Evolutionary conservation across 2,113 vertebrate genomes (phyloP).

Genomic region (Malaclemys terrapin): DNA sequence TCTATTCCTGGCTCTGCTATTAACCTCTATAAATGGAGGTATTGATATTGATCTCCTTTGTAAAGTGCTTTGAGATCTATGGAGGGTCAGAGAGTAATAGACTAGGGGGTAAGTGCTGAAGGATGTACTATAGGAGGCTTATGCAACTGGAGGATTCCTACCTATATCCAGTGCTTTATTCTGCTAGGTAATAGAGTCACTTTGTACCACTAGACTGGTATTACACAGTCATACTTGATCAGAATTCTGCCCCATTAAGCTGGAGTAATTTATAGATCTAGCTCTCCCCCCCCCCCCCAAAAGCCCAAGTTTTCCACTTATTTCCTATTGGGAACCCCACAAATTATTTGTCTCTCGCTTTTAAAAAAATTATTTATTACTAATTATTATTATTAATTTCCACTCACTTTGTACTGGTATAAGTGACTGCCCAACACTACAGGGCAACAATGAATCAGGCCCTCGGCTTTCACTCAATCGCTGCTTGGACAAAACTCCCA

Average conservation of each 20-base stretch:
- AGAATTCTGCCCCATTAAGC: not conserved
- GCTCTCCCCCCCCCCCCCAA: not conserved
- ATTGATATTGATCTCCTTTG: not conserved
- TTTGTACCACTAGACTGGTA: not conserved
- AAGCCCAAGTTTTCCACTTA: not conserved
- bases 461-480: not conserved
- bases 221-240: not conserved
- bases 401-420: rapidly evolving
- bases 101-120: not conserved
- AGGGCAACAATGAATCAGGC: not conserved
- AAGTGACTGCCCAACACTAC: not conserved
- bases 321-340: not conserved
- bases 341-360: rapidly evolving
- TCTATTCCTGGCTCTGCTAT: not conserved
- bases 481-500: rapidly evolving
- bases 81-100: not conserved
- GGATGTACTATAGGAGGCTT: not conserved
- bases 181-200: not conserved
- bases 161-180: not conserved
- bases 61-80: not conserved
- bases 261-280: not conserved
- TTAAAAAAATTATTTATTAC: not conserved
- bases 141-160: not conserved
- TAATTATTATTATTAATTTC: not conserved
- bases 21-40: not conserved